Evolutionary conservation across 2,888 invertebrate genomes (phyloP), one percentile per base, ranked within the genome.

Genomic region (Drosophila anomalipes): DNA sequence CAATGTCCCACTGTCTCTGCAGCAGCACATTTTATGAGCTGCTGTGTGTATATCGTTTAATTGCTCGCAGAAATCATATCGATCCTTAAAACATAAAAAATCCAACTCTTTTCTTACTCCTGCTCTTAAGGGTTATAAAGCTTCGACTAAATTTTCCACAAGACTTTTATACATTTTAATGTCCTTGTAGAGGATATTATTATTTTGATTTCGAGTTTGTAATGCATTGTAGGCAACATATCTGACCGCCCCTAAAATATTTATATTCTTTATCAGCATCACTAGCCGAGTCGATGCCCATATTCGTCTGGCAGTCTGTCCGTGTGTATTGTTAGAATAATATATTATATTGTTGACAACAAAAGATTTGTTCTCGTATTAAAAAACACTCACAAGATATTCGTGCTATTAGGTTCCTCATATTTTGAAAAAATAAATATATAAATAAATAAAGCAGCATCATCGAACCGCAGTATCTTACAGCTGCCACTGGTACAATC

Each of bases 21-120:
- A 19, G 1, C 30, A 41, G 33, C 30, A n/a, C 53, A 26, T 57
- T 67, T 57, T 67, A 67, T 51, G 26, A 69, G 14, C 16, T n/a
- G 22, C 12, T 5, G 44, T 9, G 16, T 7, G 16, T 37, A 19
- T 49, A 19, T n/a, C 30, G 10, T n/a, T 51, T 30, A 30, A 30
- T 51, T 47, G 47, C 4, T 47, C 14, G 4, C 10, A 22, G 22
- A 41, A 47, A 22, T 47, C 2, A 47, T 14, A 22, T 2, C 22
- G 14, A 22, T 47, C 14, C 22, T 22, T 22, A 7, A 7, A 14
- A 14, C 44, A 6, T 14, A 1, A 14, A 2, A 22, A 22, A 44
- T 44, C 0, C 22, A 7, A n/a, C 3, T 44, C 1, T n/a, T 12
- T 12, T 10, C 9, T 39, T n/a, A n/a, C 9, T 39, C 9, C n/a